These are phyloP conservation scores for Halichoerus grypus DNA, from an alignment of 2,113 vertebrate genomes.

Conservation along the genomic window DNA sequence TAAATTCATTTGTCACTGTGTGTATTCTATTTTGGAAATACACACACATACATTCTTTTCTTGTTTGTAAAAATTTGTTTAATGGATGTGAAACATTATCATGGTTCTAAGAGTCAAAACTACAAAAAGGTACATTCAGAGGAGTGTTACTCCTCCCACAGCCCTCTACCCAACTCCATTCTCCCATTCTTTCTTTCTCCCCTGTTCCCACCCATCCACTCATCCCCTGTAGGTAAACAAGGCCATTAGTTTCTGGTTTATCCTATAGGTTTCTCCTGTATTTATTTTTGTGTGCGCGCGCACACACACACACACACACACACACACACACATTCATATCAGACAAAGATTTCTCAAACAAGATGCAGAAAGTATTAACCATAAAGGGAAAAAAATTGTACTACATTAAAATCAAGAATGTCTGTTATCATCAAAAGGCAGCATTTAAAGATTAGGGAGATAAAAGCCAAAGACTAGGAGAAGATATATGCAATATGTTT, in stretches of 20 bases:
- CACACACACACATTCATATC: neutral
- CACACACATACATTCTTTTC: neutral
- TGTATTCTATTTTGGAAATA: slow-evolving; percentile 6
- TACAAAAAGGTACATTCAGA: slow-evolving; percentile 9
- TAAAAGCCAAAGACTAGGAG: neutral
- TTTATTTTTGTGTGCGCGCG: neutral
- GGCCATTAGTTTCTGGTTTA: slow-evolving; percentile 34
- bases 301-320: neutral
- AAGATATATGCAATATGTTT: slow-evolving; percentile 17
- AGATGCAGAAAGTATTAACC: neutral
- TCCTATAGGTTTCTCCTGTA: neutral
- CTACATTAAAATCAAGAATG: slow-evolving; percentile 38
- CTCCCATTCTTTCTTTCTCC: slow-evolving; percentile 30
- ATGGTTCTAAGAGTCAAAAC: slow-evolving; percentile 16
- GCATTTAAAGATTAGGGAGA: neutral
- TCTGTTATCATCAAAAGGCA: neutral
- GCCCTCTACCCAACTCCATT: neutral
- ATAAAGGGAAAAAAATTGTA: neutral
- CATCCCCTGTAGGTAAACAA: neutral
- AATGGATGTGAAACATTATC: neutral
- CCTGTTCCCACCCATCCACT: neutral
- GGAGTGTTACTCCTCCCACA: neutral
- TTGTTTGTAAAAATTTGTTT: neutral
- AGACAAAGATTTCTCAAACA: slow-evolving; percentile 45
- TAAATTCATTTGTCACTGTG: slow-evolving; percentile 8